Base-by-base conservation (phyloP, 2,113 vertebrate genomes). In the Cephalopholis sonnerati region DNA sequence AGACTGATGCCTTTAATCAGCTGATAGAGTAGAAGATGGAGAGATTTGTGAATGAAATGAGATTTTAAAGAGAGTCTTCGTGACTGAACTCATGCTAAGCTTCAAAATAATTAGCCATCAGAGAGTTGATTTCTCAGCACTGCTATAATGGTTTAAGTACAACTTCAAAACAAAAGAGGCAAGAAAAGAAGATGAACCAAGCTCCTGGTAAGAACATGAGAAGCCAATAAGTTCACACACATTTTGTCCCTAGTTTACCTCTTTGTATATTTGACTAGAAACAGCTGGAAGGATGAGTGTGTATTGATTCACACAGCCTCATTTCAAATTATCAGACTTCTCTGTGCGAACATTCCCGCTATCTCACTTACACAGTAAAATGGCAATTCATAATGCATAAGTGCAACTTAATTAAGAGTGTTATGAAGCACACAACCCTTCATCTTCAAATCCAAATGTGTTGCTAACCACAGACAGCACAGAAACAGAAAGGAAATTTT, bases 181-280 rank as follows among this genome's bases (percentile, higher is more conserved):
- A 27, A 61, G 13, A 3, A 13, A 10, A 39, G 7, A 48, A n/a
- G 17, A 58, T 5, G 46, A 55, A 48, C 61, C 13, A 36, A 71
- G 12, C 51, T 7, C 5, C 25, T 72, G 5, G 36, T 53, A 20
- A 39, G 18, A 46, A 54, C 24, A 36, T n/a, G 22, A 41, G 32
- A 69, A 29, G 29, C 22, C 12, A 68, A 18, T 7, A 24, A 55
- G 18, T 62, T 55, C 27, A 16, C 18, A 53, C 41, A 22, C 8
- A 54, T 53, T n/a, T 53, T 51, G 51, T 77, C 57, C 71, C 25
- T 3, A 24, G 70, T 54, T 77, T 18, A 79, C 50, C 48, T 54
- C 51, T 10, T 25, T 2, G 46, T 13, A 24, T 67, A 32, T 74
- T 59, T 72, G 44, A 16, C 24, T 70, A 0, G 46, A 55, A 77